A percentile compares a stretch with the other conserved stretches of the same genome.
Conservation (phyloP, 2,888 invertebrate species). For the Agrotis puta region DNA sequence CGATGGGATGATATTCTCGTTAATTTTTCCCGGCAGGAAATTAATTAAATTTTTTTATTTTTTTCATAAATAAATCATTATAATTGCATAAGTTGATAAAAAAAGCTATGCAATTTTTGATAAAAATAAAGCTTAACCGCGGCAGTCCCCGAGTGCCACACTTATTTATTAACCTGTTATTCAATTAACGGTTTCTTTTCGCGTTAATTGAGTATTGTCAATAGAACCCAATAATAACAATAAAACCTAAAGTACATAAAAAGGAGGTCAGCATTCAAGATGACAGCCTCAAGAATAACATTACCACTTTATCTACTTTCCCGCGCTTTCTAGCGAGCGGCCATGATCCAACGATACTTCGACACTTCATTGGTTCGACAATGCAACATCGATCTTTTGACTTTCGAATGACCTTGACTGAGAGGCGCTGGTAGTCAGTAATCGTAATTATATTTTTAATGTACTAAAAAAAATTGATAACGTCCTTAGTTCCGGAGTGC, state of each 20-base stretch:
- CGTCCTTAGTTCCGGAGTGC: background rate
- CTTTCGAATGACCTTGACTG: background rate
- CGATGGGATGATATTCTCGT: too few species aligned
- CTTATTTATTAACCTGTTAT: background rate
- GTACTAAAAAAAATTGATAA: background rate
- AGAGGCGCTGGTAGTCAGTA: background rate
- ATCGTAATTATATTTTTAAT: background rate
- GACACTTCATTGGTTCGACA: slow-evolving; percentile 18
- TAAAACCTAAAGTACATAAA: background rate
- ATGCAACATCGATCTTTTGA: background rate
- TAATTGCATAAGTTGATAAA: too few species aligned
- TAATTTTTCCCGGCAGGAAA: too few species aligned
- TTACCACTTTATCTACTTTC: slow-evolving; percentile 55
- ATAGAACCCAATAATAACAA: slow-evolving; percentile 6
- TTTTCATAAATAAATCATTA: too few species aligned
- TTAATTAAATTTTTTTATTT: too few species aligned
- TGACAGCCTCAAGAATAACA: slow-evolving; percentile 37
- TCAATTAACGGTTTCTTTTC: background rate
- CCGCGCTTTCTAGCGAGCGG: slow-evolving; percentile 60
- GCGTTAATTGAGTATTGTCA: slow-evolving; percentile 10
- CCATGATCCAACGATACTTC: slow-evolving; percentile 20
- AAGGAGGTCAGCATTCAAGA: slow-evolving; percentile 47
- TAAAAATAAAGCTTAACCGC: too few species aligned
- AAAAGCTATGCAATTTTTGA: too few species aligned
- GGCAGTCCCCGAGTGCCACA: too few species aligned